These are phyloP conservation scores for Tubulanus polymorphus DNA, from an alignment of 2,888 invertebrate species.

Conservation along the genomic window DNA sequence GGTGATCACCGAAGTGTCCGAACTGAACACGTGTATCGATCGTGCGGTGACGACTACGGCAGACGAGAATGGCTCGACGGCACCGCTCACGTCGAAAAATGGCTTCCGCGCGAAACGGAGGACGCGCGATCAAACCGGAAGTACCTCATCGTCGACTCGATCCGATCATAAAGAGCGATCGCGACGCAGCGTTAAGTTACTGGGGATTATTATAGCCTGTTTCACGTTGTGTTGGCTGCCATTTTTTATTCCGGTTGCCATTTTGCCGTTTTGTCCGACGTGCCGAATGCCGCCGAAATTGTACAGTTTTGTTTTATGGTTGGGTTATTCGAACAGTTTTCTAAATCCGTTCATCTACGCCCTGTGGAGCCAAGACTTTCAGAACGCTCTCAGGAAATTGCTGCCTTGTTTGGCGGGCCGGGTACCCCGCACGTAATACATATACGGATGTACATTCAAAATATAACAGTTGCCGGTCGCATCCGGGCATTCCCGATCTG, in stretches of 20 bases:
- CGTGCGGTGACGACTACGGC: not conserved
- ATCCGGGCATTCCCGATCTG: too few species aligned
- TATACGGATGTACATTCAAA: too few species aligned
- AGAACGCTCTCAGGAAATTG: constrained; percentile 20
- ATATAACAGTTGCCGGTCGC: too few species aligned
- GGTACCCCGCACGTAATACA: too few species aligned
- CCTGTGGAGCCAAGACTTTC: constrained; percentile 26
- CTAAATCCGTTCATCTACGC: constrained; percentile 27
- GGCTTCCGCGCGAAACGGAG: constrained; percentile 1
- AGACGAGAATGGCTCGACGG: not conserved
- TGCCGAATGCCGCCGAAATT: constrained; percentile 18
- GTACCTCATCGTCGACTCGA: too few species aligned
- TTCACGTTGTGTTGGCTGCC: constrained; percentile 53
- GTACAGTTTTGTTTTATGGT: constrained; percentile 47
- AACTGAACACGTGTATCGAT: not conserved
- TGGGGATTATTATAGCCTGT: constrained; percentile 32
- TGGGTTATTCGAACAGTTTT: constrained; percentile 49
- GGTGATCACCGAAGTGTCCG: not conserved
- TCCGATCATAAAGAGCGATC: constrained; percentile 11
- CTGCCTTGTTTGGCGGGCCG: not conserved
- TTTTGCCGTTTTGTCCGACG: constrained; percentile 27
- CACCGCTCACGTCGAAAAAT: constrained; percentile 5
- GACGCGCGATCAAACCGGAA: not conserved
- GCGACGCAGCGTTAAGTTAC: constrained; percentile 22
- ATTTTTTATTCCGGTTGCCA: constrained; percentile 48